Percentiles rank a stretch among this genome's conserved stretches.
These are phyloP conservation scores for Scolanthus callimorphus DNA, from an alignment of 92 coral and sea anemone species.

Conservation along the genomic window DNA sequence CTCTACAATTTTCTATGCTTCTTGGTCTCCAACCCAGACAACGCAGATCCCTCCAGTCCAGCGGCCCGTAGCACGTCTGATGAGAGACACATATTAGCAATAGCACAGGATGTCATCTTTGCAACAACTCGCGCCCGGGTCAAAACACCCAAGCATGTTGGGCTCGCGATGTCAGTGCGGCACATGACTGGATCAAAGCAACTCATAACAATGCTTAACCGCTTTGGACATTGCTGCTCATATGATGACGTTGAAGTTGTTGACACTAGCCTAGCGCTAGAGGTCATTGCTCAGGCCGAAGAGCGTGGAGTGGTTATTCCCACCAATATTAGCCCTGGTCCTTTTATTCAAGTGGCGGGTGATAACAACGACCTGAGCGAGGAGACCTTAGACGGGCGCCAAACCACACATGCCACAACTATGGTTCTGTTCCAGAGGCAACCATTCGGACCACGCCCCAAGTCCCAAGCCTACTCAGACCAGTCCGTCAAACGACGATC, in stretches of 20 bases:
- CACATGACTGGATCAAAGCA: constrained; percentile 41
- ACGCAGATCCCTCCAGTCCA: constrained; percentile 1
- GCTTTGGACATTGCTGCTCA: constrained; percentile 46
- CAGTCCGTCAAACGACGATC: constrained; percentile 29
- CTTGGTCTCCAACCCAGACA: constrained; percentile 16
- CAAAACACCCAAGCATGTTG: constrained; percentile 39
- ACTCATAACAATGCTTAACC: constrained; percentile 25
- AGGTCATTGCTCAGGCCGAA: constrained; percentile 31
- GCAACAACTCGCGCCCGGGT: constrained; percentile 12
- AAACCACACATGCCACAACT: constrained; percentile 58
- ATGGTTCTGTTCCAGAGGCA: constrained; percentile 48
- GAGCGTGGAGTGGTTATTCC: constrained; percentile 32
- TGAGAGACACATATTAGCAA: constrained; percentile 10
- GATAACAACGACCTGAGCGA: constrained; percentile 60
- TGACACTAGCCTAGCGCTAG: constrained; percentile 52
- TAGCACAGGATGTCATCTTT: constrained; percentile 33
- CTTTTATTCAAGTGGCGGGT: constrained; percentile 45
- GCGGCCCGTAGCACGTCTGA: constrained; percentile 15
- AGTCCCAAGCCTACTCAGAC: constrained; percentile 22
- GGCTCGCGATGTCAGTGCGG: constrained; percentile 25
- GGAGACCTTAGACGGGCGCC: constrained; percentile 63
- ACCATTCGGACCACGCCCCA: constrained; percentile 40
- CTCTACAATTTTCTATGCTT: constrained; percentile 14
- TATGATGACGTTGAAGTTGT: constrained; percentile 34
- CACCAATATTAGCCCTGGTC: constrained; percentile 49